Evolutionary conservation across 1,140 invertebrate genomes (phyloP).

Genomic region (Cherax destructor): DNA sequence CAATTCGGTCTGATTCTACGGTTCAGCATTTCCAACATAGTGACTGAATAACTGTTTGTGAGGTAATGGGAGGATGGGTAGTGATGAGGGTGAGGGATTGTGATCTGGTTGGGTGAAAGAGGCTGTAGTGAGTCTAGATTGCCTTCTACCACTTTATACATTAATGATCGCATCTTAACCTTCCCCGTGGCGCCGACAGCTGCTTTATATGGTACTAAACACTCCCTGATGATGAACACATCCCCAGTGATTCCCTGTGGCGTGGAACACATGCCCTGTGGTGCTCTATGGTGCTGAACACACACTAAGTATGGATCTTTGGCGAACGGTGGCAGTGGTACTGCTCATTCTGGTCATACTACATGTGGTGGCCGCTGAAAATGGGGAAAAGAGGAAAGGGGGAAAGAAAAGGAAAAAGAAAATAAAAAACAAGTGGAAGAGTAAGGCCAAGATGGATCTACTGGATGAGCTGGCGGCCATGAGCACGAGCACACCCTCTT

Average conservation of each 20-base stretch:
- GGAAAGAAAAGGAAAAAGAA: slow-evolving; percentile 27
- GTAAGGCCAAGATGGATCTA: slow-evolving; percentile 9
- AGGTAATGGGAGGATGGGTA: background rate
- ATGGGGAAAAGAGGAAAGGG: slow-evolving; percentile 16
- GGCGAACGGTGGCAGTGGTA: background rate
- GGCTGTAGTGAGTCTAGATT: background rate
- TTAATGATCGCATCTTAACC: slow-evolving; percentile 1
- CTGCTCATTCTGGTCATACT: slow-evolving; percentile 8
- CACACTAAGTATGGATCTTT: slow-evolving; percentile 6
- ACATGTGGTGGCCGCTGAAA: slow-evolving; percentile 18
- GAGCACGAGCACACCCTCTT: background rate
- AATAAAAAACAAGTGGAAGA: slow-evolving; percentile 25
- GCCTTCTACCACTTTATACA: background rate
- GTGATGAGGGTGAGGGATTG: background rate
- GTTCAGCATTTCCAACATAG: slow-evolving; percentile 4
- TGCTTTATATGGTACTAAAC: slow-evolving; percentile 16
- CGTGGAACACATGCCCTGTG: too few relatives aligned
- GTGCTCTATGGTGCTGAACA: background rate
- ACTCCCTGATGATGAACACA: background rate
- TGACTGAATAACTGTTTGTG: slow-evolving; percentile 21
- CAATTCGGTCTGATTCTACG: background rate
- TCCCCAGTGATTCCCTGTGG: too few relatives aligned
- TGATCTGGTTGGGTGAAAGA: background rate
- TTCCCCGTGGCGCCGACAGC: background rate
- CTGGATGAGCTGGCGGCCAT: background rate